phyloP scores from a whole-genome alignment of 2,797 vertebrate genomes.

The Pogoniulus pusillus region DNA sequence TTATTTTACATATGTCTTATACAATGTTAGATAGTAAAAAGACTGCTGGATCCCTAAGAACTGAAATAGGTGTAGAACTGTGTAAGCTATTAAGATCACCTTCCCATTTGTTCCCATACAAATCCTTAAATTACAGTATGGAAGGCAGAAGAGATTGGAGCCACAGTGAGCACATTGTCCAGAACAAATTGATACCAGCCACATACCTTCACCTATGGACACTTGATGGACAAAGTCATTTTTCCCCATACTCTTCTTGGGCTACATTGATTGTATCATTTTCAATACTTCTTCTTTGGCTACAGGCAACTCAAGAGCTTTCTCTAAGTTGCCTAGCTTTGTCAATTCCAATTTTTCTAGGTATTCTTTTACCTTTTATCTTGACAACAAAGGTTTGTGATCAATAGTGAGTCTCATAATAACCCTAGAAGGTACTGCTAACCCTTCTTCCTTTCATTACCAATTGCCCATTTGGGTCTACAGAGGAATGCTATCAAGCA shows the following conservation, averaged over 20 bases:
- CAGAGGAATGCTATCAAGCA: not conserved
- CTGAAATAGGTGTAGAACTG: not conserved
- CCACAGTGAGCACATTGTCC: not conserved
- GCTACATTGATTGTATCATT: constrained; percentile 70
- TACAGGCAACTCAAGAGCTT: constrained; percentile 67
- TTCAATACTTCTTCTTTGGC: constrained; percentile 76
- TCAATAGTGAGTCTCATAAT: constrained; percentile 56
- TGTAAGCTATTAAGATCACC: not conserved
- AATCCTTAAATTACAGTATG: not conserved
- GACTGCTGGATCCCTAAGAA: not conserved
- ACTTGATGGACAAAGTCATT: constrained; percentile 65
- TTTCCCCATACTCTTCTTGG: constrained; percentile 42
- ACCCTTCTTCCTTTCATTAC: constrained; percentile 22
- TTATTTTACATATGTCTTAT: too few relatives aligned
- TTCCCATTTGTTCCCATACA: not conserved
- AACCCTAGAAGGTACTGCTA: constrained; percentile 45
- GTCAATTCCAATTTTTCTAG: constrained; percentile 79
- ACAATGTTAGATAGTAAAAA: too few relatives aligned
- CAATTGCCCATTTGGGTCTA: not conserved
- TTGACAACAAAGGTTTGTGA: constrained; percentile 65
- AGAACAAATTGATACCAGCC: constrained; percentile 25
- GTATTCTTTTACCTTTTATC: constrained; percentile 73
- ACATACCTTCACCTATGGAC: not conserved
- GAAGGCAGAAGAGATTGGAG: not conserved
- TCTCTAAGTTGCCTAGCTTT: constrained; percentile 71